Base-by-base conservation (phyloP, 2,888 invertebrate genomes). In the Harmothoe impar region DNA sequence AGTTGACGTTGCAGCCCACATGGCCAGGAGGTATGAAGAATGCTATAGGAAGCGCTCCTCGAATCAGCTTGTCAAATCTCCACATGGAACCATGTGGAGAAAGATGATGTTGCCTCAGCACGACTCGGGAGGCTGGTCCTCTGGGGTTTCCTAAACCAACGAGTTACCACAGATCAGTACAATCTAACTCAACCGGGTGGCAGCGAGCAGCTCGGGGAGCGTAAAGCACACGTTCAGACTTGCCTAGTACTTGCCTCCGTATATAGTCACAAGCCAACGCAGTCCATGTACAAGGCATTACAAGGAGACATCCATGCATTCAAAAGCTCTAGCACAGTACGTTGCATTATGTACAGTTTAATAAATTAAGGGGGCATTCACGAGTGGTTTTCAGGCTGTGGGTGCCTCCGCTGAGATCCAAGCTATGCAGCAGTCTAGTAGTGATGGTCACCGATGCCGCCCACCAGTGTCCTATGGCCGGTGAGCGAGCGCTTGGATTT, bases 121-220 rank as follows among this genome's bases (percentile, higher is more conserved):
- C 35, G 81, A 35, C 17, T 33, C 81, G 35, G 43, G n/a, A 20
- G 35, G 15, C 15, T 77, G n/a, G 31, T 43, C 81, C 20, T 81
- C 81, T 5, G 81, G 81, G 33, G 81, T 33, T 81, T 33, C 81
- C 81, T 81, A 81, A 33, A 81, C 43, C 81, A 81, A 81, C n/a
- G 35, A 81, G 43, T 81, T 10, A 81, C 43, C 81, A 81, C n/a
- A 43, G 81, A 81, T n/a, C n/a, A 72, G 25, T 12, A 12, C 7
- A n/a, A 15, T n/a, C 15, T 20, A 62, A n/a, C n/a, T 3, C 12
- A n/a, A n/a, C 43, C 20, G n/a, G 62, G 20, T 20, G 62, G 62
- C 62, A n/a, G 62, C 62, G 62, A 62, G 20, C n/a, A n/a, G 23
- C 62, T 62, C 62, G n/a, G 23, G n/a, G 62, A n/a, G n/a, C 7